Conservation (phyloP, 2,888 invertebrate genomes). For the Sepioteuthis lessoniana region DNA sequence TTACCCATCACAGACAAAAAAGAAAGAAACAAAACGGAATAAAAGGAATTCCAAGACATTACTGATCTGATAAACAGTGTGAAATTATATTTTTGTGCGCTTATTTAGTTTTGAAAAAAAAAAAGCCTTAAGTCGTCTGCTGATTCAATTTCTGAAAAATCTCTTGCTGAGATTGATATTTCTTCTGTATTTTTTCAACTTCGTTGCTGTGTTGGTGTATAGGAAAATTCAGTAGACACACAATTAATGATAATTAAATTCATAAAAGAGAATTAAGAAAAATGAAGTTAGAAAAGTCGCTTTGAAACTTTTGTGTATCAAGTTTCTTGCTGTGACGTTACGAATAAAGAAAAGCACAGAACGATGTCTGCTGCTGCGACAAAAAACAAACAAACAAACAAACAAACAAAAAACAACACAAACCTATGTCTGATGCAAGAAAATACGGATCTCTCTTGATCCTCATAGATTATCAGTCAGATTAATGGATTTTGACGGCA, state of each 20-base stretch:
- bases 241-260: conserved; percentile 33
- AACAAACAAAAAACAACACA: no score
- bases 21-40: background rate
- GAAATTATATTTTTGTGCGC: background rate
- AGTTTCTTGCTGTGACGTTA: background rate
- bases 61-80: conserved; percentile 1
- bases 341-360: background rate
- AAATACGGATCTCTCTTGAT: no score
- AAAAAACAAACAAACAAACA: no score
- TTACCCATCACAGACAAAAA: background rate
- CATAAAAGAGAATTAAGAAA: background rate
- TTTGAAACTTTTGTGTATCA: background rate
- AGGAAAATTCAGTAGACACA: background rate
- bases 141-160: background rate
- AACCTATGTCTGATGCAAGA: background rate
- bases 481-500: no score
- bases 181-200: background rate
- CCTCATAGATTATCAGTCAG: no score
- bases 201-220: background rate
- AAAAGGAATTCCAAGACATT: background rate
- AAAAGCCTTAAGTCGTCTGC: conserved; percentile 33
- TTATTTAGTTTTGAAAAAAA: conserved; percentile 11
- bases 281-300: no score
- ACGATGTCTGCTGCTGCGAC: no score
- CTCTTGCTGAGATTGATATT: background rate